Conservation (phyloP, 2,888 invertebrate genomes). For the Coelopa pilipes region DNA sequence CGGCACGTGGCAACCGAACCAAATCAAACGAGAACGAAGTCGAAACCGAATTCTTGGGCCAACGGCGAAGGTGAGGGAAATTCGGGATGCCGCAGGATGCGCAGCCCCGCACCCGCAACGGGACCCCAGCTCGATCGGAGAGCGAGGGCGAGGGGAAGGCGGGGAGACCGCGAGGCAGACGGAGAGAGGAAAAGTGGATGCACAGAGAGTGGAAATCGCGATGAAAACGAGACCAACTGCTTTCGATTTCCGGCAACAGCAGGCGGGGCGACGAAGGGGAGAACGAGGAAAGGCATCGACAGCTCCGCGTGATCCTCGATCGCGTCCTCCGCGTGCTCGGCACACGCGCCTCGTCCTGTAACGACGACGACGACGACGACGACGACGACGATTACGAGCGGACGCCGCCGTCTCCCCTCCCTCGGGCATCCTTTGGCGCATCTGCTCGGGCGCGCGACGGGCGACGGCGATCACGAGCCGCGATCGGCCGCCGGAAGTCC, state of each 20-base stretch:
- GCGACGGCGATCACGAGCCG: too few relatives aligned
- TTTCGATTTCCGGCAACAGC: constrained; percentile 50
- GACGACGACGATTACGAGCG: too few relatives aligned
- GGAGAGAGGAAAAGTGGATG: background rate
- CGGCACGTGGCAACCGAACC: constrained; percentile 19
- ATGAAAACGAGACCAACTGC: constrained; percentile 36
- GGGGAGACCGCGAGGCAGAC: background rate
- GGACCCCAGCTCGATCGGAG: constrained; percentile 22
- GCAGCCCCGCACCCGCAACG: background rate
- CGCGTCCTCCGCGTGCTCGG: too few relatives aligned
- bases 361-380: too few relatives aligned
- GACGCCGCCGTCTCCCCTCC: too few relatives aligned
- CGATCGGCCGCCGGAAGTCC: too few relatives aligned
- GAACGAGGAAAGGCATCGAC: too few relatives aligned
- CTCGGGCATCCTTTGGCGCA: too few relatives aligned
- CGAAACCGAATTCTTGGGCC: background rate
- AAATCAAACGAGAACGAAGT: background rate
- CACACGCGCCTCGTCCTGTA: too few relatives aligned
- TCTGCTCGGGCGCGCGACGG: too few relatives aligned
- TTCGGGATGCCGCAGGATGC: background rate
- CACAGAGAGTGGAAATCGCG: constrained; percentile 17
- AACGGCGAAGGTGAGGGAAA: background rate
- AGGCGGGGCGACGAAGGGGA: too few relatives aligned
- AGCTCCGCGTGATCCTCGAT: too few relatives aligned
- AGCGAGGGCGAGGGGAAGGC: background rate